These are phyloP conservation scores for Bungarus multicinctus DNA, from an alignment of 2,113 vertebrate genomes.

Conservation along the genomic window DNA sequence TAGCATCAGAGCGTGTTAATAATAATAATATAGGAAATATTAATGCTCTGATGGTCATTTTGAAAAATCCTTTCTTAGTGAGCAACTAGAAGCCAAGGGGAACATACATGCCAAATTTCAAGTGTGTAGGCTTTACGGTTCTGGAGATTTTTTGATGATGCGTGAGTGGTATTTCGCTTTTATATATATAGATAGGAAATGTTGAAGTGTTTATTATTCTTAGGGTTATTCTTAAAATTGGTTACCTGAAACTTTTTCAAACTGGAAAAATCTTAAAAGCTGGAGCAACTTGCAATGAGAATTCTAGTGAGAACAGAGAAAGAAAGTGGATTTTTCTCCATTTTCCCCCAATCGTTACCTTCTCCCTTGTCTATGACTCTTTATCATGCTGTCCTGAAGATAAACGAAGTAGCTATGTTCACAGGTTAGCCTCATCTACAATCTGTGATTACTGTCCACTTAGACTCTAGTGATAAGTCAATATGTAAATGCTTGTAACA, in stretches of 20 bases:
- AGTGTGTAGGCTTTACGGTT: no score
- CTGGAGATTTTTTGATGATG: no score
- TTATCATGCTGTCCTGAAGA: background rate
- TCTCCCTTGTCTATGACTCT: background rate
- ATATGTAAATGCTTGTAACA: background rate
- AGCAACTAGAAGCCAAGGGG: no score
- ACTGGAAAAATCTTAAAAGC: background rate
- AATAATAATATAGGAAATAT: no score
- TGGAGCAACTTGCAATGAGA: background rate
- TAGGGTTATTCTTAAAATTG: background rate
- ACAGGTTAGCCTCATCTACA: background rate
- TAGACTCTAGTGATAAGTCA: background rate
- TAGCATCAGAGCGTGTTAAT: no score
- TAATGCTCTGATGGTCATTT: no score
- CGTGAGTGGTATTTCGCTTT: no score
- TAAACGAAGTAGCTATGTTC: background rate
- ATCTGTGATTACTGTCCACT: background rate
- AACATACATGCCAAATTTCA: no score
- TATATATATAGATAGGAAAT: background rate
- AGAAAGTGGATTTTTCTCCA: background rate
- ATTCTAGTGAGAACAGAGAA: background rate
- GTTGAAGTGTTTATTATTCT: background rate
- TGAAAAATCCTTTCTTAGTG: no score
- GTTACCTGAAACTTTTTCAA: background rate
- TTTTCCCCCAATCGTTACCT: background rate